phyloP scores from a whole-genome alignment of 1,140 invertebrate genomes.

The Forficula auricularia region DNA sequence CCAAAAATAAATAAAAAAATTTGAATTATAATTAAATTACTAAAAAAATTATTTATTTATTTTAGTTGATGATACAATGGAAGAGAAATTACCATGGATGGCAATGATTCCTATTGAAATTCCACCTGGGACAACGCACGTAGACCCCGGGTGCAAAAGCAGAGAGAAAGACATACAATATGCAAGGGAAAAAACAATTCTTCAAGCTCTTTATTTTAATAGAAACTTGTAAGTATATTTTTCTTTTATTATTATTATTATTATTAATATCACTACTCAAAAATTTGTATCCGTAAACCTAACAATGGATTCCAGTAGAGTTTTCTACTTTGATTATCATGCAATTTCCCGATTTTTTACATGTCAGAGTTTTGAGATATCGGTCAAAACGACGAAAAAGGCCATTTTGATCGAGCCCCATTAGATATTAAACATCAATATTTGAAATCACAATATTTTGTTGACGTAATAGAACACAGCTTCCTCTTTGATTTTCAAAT shows the following conservation, averaged over 20 bases:
- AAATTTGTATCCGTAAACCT: neutral
- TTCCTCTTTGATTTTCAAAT: no score
- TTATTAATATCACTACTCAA: slow-evolving; percentile 2
- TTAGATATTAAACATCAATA: no score
- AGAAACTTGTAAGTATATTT: slow-evolving; percentile 45
- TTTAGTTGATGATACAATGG: slow-evolving; percentile 54
- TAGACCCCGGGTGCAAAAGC: slow-evolving; percentile 59
- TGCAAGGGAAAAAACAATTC: slow-evolving; percentile 60
- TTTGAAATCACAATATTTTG: no score
- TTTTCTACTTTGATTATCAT: no score
- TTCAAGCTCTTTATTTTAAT: slow-evolving; percentile 73
- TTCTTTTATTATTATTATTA: slow-evolving; percentile 2
- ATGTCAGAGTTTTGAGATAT: no score
- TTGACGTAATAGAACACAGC: no score
- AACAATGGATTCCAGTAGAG: no score
- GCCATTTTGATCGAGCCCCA: no score
- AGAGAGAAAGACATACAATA: slow-evolving; percentile 72
- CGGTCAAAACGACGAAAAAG: no score
- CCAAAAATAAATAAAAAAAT: slow-evolving; percentile 2
- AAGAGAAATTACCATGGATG: slow-evolving; percentile 53
- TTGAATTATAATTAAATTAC: slow-evolving; percentile 7
- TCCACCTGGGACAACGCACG: slow-evolving; percentile 32
- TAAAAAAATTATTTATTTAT: slow-evolving; percentile 12
- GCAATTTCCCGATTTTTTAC: no score
- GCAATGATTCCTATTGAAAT: slow-evolving; percentile 47